phyloP scores from a whole-genome alignment of 30 jellyfish, hydroid and myxozoan genomes.

The Sanderia malayensis region DNA sequence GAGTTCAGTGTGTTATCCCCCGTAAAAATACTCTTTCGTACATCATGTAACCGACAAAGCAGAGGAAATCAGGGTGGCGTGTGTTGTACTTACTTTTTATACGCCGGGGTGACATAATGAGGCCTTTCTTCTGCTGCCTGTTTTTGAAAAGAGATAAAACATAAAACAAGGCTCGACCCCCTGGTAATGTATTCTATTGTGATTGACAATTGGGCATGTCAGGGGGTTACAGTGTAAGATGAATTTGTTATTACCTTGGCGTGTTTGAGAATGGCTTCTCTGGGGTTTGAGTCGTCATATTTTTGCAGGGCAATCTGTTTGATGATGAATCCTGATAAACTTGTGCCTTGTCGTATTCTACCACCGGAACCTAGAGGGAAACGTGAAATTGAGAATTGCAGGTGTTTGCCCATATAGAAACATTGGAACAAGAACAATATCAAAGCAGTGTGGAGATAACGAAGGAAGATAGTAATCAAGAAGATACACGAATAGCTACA shows the following conservation, averaged over 20 bases:
- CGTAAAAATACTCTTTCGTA: too few species aligned
- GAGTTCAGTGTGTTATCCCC: too few species aligned
- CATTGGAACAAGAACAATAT: too few species aligned
- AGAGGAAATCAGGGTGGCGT: not conserved
- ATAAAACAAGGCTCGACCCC: too few species aligned
- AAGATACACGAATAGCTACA: too few species aligned
- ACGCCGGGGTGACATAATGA: constrained; percentile 92
- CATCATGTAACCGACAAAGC: too few species aligned
- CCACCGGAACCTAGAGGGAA: constrained; percentile 99
- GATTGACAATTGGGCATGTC: not conserved
- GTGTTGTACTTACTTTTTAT: constrained; percentile 42
- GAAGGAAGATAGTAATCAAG: too few species aligned
- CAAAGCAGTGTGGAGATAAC: too few species aligned
- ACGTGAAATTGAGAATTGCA: too few species aligned
- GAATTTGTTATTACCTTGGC: constrained; percentile 84
- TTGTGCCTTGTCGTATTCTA: constrained; percentile 82
- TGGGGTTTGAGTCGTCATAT: constrained; percentile 86
- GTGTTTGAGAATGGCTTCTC: constrained; percentile 91
- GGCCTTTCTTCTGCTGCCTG: constrained; percentile 95
- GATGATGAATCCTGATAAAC: constrained; percentile 93
- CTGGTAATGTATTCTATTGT: too few species aligned
- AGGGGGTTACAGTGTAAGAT: not conserved
- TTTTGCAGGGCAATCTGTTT: constrained; percentile 82
- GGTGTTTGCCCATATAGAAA: too few species aligned
- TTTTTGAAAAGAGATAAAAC: not conserved